Evolutionary conservation across 2,113 vertebrate species (phyloP).

Genomic region (Poeciliopsis occidentalis): DNA sequence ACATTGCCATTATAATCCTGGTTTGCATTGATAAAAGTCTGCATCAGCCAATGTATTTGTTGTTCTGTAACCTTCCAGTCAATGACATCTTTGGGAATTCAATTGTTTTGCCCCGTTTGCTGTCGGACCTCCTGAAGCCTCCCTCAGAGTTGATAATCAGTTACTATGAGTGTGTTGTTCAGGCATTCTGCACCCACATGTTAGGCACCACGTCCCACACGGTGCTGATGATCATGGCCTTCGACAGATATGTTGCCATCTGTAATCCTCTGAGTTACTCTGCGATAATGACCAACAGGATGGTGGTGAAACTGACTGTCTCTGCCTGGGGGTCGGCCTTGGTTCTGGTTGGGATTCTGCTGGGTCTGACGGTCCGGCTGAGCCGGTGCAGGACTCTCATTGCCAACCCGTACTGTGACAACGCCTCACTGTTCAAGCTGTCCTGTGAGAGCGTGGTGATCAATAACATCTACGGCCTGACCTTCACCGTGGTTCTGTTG

Average conservation of each 20-base stretch:
- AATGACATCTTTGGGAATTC: conserved; percentile 1
- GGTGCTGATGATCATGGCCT: conserved; percentile 15
- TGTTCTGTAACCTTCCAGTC: conserved; percentile 14
- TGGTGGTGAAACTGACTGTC: conserved; percentile 46
- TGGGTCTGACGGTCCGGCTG: conserved; percentile 26
- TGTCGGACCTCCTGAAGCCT: neutral
- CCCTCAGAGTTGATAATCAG: neutral
- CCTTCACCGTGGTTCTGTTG: neutral
- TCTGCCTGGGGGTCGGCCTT: neutral
- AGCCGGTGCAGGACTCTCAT: conserved; percentile 28
- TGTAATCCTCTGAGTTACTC: conserved; percentile 10
- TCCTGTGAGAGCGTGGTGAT: neutral
- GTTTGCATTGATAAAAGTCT: conserved; percentile 1
- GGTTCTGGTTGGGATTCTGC: neutral
- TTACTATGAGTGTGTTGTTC: conserved; percentile 9
- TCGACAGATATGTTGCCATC: conserved; percentile 19
- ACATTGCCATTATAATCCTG: neutral
- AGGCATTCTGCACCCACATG: neutral
- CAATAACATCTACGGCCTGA: neutral
- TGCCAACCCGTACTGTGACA: neutral
- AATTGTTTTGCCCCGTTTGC: neutral
- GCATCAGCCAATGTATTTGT: conserved; percentile 12
- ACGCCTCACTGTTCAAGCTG: neutral
- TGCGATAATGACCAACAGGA: conserved; percentile 18
- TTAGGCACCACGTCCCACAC: neutral